Percentiles rank a stretch among this genome's conserved stretches.
phyloP scores from a whole-genome alignment of 2,888 invertebrate genomes.

The Tetragnatha montana region DNA sequence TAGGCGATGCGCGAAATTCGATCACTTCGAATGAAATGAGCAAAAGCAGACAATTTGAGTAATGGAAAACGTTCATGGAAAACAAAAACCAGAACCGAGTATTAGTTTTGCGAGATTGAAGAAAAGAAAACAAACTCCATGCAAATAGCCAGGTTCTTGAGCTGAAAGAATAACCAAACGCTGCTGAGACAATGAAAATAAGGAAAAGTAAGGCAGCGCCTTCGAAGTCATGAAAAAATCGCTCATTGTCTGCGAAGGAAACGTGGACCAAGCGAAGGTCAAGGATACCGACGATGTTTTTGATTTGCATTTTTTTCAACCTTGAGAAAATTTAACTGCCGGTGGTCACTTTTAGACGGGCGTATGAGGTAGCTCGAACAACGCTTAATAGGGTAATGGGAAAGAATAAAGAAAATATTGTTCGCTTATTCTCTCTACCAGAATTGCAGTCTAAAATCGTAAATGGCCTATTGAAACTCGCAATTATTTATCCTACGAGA shows the following conservation, averaged over 20 bases:
- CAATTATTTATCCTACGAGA: no score
- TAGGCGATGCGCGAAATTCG: no score
- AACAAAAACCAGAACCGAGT: no score
- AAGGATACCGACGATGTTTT: not conserved
- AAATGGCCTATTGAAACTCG: no score
- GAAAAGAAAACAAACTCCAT: not conserved
- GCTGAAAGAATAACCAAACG: not conserved
- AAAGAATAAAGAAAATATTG: no score
- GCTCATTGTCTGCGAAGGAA: not conserved
- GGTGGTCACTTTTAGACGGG: not conserved
- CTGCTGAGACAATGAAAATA: not conserved
- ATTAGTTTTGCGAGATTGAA: not conserved
- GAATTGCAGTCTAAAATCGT: no score
- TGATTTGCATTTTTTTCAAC: not conserved
- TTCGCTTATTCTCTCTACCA: no score
- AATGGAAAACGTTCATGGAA: no score
- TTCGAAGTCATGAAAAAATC: not conserved
- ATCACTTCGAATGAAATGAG: no score
- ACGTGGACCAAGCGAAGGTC: not conserved
- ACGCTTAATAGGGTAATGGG: no score
- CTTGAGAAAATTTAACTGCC: not conserved
- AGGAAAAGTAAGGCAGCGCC: not conserved
- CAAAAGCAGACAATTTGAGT: no score
- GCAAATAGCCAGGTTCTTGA: not conserved
- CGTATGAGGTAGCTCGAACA: no score